Evolutionary conservation across 1,140 invertebrate species (phyloP).

Genomic region (Elymnias hypermnestra): DNA sequence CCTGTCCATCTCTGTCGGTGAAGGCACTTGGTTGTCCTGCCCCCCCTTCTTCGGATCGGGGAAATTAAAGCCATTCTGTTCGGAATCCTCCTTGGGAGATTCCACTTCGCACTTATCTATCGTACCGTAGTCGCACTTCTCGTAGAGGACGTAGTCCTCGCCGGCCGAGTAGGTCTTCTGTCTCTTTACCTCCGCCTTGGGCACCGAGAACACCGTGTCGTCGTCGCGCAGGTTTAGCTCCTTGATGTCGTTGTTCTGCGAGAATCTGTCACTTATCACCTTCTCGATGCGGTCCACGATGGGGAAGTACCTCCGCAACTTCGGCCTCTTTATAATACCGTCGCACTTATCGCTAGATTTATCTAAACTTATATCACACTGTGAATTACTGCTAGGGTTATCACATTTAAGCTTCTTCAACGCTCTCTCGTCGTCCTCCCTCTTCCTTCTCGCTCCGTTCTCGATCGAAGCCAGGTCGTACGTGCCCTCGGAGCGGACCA

Average conservation of each 20-base stretch:
- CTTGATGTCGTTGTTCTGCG: slow-evolving; percentile 48
- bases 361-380: slow-evolving; percentile 63
- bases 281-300: slow-evolving; percentile 55
- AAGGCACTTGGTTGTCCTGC: slow-evolving; percentile 74
- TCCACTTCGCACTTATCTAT: slow-evolving; percentile 46
- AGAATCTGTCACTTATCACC: slow-evolving; percentile 51
- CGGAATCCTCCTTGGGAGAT: slow-evolving; percentile 35
- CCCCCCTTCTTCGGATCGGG: slow-evolving; percentile 33
- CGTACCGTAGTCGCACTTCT: slow-evolving; percentile 68
- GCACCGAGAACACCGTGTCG: slow-evolving; percentile 56
- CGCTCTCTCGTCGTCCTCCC: slow-evolving; percentile 41
- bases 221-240: slow-evolving; percentile 56
- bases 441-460: slow-evolving; percentile 39
- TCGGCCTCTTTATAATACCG: slow-evolving; percentile 64
- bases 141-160: slow-evolving; percentile 60
- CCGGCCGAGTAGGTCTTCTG: slow-evolving; percentile 57
- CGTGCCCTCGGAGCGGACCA: slow-evolving; percentile 58
- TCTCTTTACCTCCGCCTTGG: slow-evolving; percentile 40
- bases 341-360: slow-evolving; percentile 47
- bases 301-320: slow-evolving; percentile 56
- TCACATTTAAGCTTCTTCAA: slow-evolving; percentile 73
- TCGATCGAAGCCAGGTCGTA: slow-evolving; percentile 51
- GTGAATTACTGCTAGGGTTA: slow-evolving; percentile 63
- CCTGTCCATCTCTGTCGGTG: slow-evolving; percentile 82
- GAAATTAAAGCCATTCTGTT: slow-evolving; percentile 34